Evolutionary conservation across 2,113 vertebrate species (phyloP).

Genomic region (Poeciliopsis turrubarensis): DNA sequence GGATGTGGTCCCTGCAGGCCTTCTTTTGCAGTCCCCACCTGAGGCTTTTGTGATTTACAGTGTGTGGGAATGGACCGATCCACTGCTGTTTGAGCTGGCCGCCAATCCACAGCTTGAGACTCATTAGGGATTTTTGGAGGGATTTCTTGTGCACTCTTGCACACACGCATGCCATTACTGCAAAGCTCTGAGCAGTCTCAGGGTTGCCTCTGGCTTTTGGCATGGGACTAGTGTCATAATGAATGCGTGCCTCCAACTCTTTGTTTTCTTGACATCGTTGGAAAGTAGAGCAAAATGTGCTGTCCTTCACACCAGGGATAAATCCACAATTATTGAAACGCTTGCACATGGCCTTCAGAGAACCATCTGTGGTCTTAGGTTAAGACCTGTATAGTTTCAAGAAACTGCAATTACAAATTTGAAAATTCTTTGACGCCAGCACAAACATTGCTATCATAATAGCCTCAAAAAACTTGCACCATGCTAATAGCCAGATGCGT

Average conservation of each 20-base stretch:
- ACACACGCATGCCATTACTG: conserved; percentile 48
- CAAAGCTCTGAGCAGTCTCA: conserved; percentile 43
- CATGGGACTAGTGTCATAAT: conserved; percentile 52
- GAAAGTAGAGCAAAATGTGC: conserved; percentile 59
- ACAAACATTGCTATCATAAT: too few species aligned
- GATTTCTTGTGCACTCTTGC: conserved; percentile 57
- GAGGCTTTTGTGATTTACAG: conserved; percentile 81
- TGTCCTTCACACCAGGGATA: conserved; percentile 64
- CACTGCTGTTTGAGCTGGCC: conserved; percentile 66
- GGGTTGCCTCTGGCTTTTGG: conserved; percentile 53
- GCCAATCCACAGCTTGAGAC: conserved; percentile 55
- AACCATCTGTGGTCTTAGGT: conserved; percentile 46
- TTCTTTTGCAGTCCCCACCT: conserved; percentile 55
- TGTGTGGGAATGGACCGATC: conserved; percentile 78
- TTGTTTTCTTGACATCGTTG: conserved; percentile 60
- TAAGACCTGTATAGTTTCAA: conserved; percentile 35
- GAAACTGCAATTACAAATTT: background rate
- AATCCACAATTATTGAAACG: conserved; percentile 79
- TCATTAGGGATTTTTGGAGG: conserved; percentile 70
- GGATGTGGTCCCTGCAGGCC: conserved; percentile 59
- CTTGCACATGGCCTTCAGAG: conserved; percentile 63
- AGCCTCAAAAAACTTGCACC: too few species aligned
- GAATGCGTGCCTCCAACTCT: conserved; percentile 51
- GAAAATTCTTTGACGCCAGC: background rate
- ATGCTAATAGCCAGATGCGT: too few species aligned